Percentiles rank a stretch among this genome's conserved stretches.
These are phyloP conservation scores for Toxotes chatareus DNA, from an alignment of 2,113 vertebrate species.

Conservation along the genomic window DNA sequence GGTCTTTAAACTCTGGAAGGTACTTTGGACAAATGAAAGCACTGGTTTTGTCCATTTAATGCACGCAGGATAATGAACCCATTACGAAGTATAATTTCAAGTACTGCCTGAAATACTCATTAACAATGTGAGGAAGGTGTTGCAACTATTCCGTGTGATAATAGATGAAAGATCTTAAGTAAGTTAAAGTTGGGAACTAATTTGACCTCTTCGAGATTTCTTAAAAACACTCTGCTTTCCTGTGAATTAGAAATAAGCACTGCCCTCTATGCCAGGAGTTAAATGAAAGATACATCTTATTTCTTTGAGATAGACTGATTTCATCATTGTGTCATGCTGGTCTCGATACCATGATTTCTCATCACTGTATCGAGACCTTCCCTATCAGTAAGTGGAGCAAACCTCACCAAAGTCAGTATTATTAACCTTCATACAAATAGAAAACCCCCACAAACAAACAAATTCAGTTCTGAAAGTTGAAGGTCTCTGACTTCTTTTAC, in stretches of 20 bases:
- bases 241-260: neutral
- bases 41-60: neutral
- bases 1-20: conserved; percentile 8
- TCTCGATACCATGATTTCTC: conserved; percentile 26
- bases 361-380: neutral
- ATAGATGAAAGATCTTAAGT: conserved; percentile 25
- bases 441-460: conserved; percentile 18
- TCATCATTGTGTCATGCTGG: conserved; percentile 19
- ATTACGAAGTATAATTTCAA: conserved; percentile 12
- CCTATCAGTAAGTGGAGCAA: conserved; percentile 14
- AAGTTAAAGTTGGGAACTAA: conserved; percentile 19
- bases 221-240: conserved; percentile 8
- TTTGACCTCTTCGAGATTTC: conserved; percentile 23
- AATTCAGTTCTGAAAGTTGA: conserved; percentile 2
- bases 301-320: conserved; percentile 26
- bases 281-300: conserved; percentile 1
- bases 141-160: conserved; percentile 15
- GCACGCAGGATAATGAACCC: neutral
- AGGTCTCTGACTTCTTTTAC: neutral
- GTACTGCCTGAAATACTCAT: conserved; percentile 16
- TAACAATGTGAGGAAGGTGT: conserved; percentile 25
- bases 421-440: conserved; percentile 11
- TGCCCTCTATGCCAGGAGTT: neutral
- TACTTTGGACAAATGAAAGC: neutral
- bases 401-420: conserved; percentile 2